phyloP scores from a whole-genome alignment of 1,140 invertebrate genomes.

The Agraylea sexmaculata region DNA sequence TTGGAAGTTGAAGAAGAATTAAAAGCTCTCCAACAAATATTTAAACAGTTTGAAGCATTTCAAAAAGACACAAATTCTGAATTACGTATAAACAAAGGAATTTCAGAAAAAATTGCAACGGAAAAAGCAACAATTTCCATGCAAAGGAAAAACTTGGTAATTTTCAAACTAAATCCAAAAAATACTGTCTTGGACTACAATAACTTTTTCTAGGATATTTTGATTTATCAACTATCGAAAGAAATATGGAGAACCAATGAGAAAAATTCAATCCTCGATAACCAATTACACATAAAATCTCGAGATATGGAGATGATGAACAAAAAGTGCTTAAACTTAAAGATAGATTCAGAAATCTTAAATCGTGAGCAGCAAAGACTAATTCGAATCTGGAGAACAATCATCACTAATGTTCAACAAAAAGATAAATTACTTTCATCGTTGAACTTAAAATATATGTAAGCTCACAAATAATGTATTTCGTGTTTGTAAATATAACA shows the following conservation, averaged over 20 bases:
- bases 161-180: constrained; percentile 6
- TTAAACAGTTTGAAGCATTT: constrained; percentile 39
- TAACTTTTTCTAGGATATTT: constrained; percentile 31
- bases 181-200: not conserved
- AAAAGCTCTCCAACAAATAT: constrained; percentile 36
- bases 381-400: constrained; percentile 57
- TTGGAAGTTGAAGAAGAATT: constrained; percentile 38
- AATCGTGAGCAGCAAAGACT: constrained; percentile 55
- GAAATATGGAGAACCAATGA: constrained; percentile 43
- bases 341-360: constrained; percentile 56
- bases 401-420: constrained; percentile 53
- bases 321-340: constrained; percentile 43
- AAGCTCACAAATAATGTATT: constrained; percentile 19
- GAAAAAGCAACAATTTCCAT: constrained; percentile 38
- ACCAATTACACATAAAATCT: constrained; percentile 43
- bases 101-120: constrained; percentile 41
- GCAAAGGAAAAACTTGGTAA: constrained; percentile 40
- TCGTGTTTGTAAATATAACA: not conserved
- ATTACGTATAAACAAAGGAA: constrained; percentile 39
- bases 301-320: constrained; percentile 40
- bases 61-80: constrained; percentile 41
- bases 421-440: constrained; percentile 52
- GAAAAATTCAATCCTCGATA: constrained; percentile 37
- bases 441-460: constrained; percentile 46
- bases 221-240: constrained; percentile 41